Evolutionary conservation across 1,140 invertebrate species (phyloP).

Genomic region (Sinella curviseta): DNA sequence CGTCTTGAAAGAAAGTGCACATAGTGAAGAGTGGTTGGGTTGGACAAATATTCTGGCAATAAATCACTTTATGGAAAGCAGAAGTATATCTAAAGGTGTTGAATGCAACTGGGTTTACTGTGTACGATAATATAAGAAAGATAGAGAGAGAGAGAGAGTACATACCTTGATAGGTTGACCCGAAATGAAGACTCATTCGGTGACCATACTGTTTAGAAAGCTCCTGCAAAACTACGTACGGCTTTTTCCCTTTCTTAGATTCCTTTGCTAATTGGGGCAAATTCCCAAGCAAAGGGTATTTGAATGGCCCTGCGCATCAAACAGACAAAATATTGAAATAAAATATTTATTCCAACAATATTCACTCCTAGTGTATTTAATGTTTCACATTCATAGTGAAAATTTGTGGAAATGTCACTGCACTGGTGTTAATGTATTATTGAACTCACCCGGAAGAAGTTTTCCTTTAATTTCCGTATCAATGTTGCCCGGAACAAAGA

Average conservation of each 20-base stretch:
- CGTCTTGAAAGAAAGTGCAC: too few relatives aligned
- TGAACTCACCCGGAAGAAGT: conserved; percentile 28
- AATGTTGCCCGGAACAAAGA: not conserved
- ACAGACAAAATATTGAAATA: too few relatives aligned
- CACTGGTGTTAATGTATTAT: not conserved
- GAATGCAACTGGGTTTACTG: too few relatives aligned
- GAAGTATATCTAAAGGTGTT: too few relatives aligned
- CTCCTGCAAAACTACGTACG: conserved; percentile 29
- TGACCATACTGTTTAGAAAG: conserved; percentile 36
- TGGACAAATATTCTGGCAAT: too few relatives aligned
- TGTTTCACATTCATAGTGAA: too few relatives aligned
- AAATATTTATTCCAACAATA: not conserved
- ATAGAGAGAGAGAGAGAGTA: not conserved
- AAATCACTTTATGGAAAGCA: not conserved
- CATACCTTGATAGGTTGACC: conserved; percentile 36
- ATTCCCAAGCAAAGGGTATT: conserved; percentile 34
- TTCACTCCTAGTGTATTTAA: not conserved
- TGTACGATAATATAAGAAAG: too few relatives aligned
- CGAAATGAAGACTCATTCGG: conserved; percentile 35
- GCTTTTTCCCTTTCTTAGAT: conserved; percentile 17
- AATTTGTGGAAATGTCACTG: not conserved
- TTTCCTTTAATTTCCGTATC: conserved; percentile 17
- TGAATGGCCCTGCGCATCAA: conserved; percentile 24
- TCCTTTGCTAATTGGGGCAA: conserved; percentile 31
- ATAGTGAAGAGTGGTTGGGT: too few relatives aligned